Evolutionary conservation across 1,140 invertebrate genomes (phyloP).

Genomic region (Rhopalosiphum padi): DNA sequence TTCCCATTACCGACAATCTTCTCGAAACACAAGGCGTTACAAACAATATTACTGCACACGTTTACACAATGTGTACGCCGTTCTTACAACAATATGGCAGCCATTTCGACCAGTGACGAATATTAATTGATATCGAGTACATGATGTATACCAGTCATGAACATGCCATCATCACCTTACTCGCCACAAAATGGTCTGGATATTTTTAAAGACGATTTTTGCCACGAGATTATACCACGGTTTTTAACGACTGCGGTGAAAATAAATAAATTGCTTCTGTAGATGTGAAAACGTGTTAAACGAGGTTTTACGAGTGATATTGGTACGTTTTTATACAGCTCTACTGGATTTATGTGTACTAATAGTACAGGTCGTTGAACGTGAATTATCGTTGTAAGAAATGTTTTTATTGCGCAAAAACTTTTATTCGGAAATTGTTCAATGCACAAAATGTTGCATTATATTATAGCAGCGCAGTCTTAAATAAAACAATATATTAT

Average conservation of each 20-base stretch:
- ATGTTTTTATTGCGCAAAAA: neutral
- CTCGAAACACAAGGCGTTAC: neutral
- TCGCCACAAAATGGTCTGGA: neutral
- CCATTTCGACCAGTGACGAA: neutral
- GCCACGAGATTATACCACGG: neutral
- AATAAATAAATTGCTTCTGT: slow-evolving; percentile 1
- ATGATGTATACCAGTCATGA: neutral
- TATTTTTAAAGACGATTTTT: neutral
- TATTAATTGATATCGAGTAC: neutral
- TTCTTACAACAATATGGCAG: neutral
- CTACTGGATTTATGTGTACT: neutral
- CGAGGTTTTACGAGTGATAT: slow-evolving; percentile 1
- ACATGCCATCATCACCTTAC: neutral
- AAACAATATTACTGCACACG: neutral
- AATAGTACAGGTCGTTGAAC: neutral
- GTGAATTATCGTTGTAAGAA: neutral
- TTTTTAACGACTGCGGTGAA: neutral
- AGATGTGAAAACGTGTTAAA: neutral
- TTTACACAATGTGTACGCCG: neutral
- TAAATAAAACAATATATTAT: neutral
- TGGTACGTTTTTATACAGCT: neutral
- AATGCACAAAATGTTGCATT: neutral
- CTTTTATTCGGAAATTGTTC: neutral
- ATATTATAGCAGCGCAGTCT: neutral
- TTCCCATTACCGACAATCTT: neutral